Conservation (phyloP, 1,140 invertebrate species). For the Megalonaias nervosa region DNA sequence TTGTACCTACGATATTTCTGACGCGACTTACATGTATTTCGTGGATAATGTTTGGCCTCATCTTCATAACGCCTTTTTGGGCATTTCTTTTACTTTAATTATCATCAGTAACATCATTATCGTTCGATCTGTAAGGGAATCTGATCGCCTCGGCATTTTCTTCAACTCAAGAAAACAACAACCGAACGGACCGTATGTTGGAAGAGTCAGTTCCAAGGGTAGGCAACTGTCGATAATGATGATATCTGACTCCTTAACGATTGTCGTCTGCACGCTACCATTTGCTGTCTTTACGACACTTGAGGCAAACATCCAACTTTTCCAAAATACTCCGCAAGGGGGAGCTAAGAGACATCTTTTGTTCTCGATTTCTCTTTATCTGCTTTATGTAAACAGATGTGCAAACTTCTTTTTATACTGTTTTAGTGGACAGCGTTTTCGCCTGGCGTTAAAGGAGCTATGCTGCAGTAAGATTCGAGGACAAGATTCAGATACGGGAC, state of each 20-base stretch:
- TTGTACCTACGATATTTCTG: conserved; percentile 41
- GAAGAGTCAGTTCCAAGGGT: conserved; percentile 16
- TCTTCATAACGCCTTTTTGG: conserved; percentile 52
- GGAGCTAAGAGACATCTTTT: conserved; percentile 38
- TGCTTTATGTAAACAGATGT: conserved; percentile 62
- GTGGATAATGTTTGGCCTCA: conserved; percentile 50
- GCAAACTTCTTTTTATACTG: conserved; percentile 62
- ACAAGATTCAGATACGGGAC: no score
- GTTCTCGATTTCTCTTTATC: conserved; percentile 50
- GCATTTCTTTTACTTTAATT: conserved; percentile 47
- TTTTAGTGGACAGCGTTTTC: conserved; percentile 54
- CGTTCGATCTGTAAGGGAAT: conserved; percentile 38
- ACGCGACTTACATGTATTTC: conserved; percentile 30
- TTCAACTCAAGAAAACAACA: background rate
- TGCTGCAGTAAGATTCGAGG: no score
- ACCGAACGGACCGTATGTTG: background rate
- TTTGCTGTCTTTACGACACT: conserved; percentile 46
- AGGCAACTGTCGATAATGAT: conserved; percentile 56
- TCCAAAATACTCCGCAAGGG: conserved; percentile 14
- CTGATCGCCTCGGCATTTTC: background rate
- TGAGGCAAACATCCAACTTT: conserved; percentile 16
- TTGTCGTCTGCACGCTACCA: conserved; percentile 56
- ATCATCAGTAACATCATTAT: conserved; percentile 64
- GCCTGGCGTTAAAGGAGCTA: conserved; percentile 32
- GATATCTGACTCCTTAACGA: conserved; percentile 51